Evolutionary conservation across 2,888 invertebrate species (phyloP).

Genomic region (Phoenoteleia sp.): DNA sequence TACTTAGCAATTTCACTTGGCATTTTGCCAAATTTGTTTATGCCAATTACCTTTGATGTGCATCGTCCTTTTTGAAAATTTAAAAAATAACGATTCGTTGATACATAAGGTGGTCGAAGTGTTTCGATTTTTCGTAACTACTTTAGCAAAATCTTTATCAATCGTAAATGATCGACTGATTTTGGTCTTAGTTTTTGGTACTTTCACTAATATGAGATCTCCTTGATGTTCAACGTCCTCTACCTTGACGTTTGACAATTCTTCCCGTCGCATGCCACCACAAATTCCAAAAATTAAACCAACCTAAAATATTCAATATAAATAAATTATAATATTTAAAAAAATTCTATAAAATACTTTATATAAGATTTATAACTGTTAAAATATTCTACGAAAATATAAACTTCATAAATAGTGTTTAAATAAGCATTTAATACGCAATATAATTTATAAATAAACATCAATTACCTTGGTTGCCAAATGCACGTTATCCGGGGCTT

Average conservation of each 20-base stretch:
- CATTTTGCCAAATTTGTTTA: constrained; percentile 66
- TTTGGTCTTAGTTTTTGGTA: constrained; percentile 32
- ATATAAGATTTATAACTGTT: too few relatives aligned
- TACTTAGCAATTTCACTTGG: constrained; percentile 68
- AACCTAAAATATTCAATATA: too few relatives aligned
- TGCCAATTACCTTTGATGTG: constrained; percentile 53
- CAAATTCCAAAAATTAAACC: constrained; percentile 44
- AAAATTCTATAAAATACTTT: too few relatives aligned
- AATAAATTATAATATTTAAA: too few relatives aligned
- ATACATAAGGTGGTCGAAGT: too few relatives aligned
- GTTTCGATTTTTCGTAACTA: constrained; percentile 11
- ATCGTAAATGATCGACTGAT: constrained; percentile 30
- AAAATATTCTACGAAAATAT: too few relatives aligned
- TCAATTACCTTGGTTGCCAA: background rate
- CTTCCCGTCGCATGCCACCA: constrained; percentile 35
- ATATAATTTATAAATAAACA: too few relatives aligned
- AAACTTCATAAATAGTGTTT: too few relatives aligned
- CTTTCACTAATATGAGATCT: background rate
- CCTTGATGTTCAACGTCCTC: constrained; percentile 27
- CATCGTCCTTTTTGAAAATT: constrained; percentile 71
- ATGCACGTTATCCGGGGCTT: background rate
- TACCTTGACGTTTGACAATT: constrained; percentile 28
- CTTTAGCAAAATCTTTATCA: background rate
- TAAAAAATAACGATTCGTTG: constrained; percentile 43
- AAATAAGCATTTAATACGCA: too few relatives aligned